phyloP scores from a whole-genome alignment of 2,113 vertebrate species.

The Sapayoa aenigma region DNA sequence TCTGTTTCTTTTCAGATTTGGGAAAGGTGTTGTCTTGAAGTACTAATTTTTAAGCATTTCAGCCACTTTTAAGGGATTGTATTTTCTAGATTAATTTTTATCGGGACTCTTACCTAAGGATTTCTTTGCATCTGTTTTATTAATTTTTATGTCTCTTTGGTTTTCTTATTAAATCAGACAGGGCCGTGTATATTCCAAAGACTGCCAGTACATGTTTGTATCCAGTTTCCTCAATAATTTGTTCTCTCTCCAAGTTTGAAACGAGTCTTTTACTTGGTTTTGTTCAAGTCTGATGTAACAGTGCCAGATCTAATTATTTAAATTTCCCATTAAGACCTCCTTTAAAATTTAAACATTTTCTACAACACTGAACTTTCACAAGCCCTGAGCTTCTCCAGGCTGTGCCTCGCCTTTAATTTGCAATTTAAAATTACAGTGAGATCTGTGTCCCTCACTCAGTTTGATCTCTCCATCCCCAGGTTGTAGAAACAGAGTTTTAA shows the following conservation, averaged over 20 bases:
- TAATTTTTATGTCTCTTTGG: neutral
- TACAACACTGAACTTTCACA: neutral
- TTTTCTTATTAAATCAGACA: neutral
- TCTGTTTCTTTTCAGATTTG: neutral
- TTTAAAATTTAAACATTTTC: neutral
- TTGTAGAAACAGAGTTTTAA: neutral
- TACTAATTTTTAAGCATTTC: neutral
- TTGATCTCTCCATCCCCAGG: neutral
- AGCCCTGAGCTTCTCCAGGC: neutral
- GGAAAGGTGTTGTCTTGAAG: neutral
- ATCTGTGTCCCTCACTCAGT: neutral
- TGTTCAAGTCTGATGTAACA: neutral
- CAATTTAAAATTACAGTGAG: neutral
- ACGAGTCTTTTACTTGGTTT: neutral
- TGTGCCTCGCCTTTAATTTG: neutral
- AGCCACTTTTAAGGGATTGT: neutral
- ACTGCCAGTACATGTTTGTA: neutral
- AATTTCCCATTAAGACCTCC: neutral
- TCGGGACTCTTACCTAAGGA: neutral
- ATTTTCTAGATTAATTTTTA: neutral
- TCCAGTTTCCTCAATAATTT: neutral
- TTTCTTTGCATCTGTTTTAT: neutral
- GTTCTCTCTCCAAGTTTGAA: neutral
- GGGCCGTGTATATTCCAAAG: fast-evolving
- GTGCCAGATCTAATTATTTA: neutral